phyloP scores from a whole-genome alignment of 2,888 invertebrate species.

The Lapara coniferarum region DNA sequence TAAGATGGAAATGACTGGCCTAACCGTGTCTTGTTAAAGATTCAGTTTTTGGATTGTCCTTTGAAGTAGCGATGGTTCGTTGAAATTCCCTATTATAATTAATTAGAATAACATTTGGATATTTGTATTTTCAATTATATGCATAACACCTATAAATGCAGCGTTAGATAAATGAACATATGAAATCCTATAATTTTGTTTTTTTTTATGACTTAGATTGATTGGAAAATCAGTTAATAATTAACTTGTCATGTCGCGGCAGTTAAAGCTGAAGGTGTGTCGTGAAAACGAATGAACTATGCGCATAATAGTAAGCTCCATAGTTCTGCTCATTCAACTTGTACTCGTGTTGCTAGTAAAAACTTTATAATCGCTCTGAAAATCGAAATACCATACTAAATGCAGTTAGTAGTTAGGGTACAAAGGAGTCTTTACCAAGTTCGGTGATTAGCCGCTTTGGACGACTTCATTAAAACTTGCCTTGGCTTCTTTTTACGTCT shows the following conservation, averaged over 20 bases:
- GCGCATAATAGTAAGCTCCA: not conserved
- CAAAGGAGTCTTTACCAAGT: conserved; percentile 37
- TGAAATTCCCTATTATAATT: not conserved
- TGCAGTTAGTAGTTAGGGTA: conserved; percentile 32
- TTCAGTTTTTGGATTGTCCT: conserved; percentile 18
- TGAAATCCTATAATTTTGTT: too few species aligned
- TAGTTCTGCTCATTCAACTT: conserved; percentile 5
- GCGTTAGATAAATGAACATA: too few species aligned
- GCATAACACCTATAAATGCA: too few species aligned
- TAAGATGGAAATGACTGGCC: conserved; percentile 33
- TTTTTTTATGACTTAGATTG: too few species aligned
- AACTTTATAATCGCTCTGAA: conserved; percentile 19
- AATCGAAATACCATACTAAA: conserved; percentile 29
- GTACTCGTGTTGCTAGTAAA: conserved; percentile 7
- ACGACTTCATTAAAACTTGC: conserved; percentile 52
- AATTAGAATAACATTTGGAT: not conserved
- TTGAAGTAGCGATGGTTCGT: not conserved
- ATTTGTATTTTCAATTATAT: not conserved
- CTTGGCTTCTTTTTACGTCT: conserved; percentile 39
- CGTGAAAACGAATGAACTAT: not conserved
- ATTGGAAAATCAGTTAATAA: too few species aligned
- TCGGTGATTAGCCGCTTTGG: conserved; percentile 48
- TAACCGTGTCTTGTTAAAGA: conserved; percentile 10
- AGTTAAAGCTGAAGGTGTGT: not conserved
- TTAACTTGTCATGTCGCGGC: not conserved